A percentile compares a stretch with the other conserved stretches of the same genome.
Evolutionary conservation across 1,140 invertebrate genomes (phyloP).

Genomic region (Sitophilus oryzae): DNA sequence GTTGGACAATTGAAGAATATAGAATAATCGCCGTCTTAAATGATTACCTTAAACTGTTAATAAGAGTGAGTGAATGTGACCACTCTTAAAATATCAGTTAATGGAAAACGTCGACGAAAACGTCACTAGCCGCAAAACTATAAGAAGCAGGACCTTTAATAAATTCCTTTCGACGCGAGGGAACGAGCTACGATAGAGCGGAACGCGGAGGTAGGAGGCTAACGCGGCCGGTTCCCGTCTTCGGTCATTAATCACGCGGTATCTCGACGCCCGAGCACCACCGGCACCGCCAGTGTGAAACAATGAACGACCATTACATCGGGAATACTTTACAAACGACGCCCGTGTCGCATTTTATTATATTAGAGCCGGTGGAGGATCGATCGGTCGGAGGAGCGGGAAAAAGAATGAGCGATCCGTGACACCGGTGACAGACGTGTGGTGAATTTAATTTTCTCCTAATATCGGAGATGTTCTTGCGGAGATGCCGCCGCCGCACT

Average conservation of each 20-base stretch:
- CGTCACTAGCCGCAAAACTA: no score
- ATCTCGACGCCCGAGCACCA: constrained; percentile 19
- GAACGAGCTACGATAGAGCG: no score
- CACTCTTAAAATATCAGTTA: no score
- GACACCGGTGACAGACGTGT: constrained; percentile 20
- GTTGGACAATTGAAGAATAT: no score
- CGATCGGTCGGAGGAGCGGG: constrained; percentile 18
- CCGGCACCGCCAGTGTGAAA: constrained; percentile 22
- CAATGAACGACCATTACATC: constrained; percentile 26
- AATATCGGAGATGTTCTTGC: neutral
- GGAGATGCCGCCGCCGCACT: no score
- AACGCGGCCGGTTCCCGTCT: constrained; percentile 17
- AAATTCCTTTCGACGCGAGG: constrained; percentile 9
- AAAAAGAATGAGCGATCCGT: constrained; percentile 20
- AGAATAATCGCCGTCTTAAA: no score
- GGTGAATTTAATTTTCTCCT: constrained; percentile 3
- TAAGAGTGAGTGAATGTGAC: no score
- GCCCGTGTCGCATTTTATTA: constrained; percentile 25
- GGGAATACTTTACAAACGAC: constrained; percentile 27
- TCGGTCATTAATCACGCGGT: constrained; percentile 20
- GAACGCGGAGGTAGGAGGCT: constrained; percentile 10
- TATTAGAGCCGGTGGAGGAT: constrained; percentile 13
- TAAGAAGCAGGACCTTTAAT: constrained; percentile 7
- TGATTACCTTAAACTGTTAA: no score
- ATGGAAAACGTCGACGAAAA: no score